Conservation (phyloP, 2,888 invertebrate genomes). For the Bibio marci region DNA sequence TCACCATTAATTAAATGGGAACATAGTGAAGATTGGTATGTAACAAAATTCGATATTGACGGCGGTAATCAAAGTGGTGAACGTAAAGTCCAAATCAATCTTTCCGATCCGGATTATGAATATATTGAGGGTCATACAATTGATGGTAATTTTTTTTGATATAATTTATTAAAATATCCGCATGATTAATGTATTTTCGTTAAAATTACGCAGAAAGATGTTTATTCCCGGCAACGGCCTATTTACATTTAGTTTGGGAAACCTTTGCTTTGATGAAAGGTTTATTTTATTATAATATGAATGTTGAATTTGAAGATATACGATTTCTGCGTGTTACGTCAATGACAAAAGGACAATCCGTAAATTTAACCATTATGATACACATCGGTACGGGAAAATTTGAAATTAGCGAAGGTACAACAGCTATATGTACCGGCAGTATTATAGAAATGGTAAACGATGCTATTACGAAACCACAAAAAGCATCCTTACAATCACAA, state of each 20-base stretch:
- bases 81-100: conserved; percentile 38
- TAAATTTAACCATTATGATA: conserved; percentile 37
- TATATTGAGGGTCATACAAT: conserved; percentile 67
- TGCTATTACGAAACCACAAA: conserved; percentile 22
- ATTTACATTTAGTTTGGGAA: conserved; percentile 62
- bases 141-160: conserved; percentile 45
- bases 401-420: conserved; percentile 50
- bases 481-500: conserved; percentile 11
- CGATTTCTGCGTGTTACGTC: conserved; percentile 69
- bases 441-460: conserved; percentile 40
- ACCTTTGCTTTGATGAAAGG: conserved; percentile 49
- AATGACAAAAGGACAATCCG: conserved; percentile 42
- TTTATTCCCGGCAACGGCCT: conserved; percentile 74
- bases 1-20: conserved; percentile 78
- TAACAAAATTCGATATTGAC: conserved; percentile 47
- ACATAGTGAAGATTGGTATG: conserved; percentile 60
- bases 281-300: conserved; percentile 46
- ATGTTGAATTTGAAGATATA: conserved; percentile 72
- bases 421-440: conserved; percentile 51
- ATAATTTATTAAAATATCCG: background rate
- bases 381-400: conserved; percentile 42
- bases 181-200: background rate
- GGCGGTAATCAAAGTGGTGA: conserved; percentile 52
- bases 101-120: conserved; percentile 47
- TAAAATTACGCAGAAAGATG: conserved; percentile 44